A percentile compares a stretch with the other conserved stretches of the same genome.
These are phyloP conservation scores for Chloromyia formosa DNA, from an alignment of 2,888 invertebrate genomes.

Conservation along the genomic window DNA sequence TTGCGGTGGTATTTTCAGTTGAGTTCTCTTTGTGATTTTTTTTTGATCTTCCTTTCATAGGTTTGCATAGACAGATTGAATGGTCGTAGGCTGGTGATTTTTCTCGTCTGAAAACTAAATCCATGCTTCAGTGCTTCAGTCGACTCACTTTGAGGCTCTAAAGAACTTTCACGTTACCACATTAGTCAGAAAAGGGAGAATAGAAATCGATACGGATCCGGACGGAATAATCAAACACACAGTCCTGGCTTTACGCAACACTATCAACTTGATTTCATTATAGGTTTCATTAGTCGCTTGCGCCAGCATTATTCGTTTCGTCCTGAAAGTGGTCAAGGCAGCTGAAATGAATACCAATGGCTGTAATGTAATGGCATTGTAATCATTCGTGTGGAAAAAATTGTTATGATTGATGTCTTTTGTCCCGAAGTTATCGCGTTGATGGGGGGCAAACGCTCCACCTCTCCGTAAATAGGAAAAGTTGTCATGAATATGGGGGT, in stretches of 20 bases:
- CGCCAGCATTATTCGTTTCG: background rate
- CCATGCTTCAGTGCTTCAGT: background rate
- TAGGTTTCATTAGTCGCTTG: background rate
- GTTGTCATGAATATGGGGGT: background rate
- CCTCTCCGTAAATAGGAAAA: background rate
- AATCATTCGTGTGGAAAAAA: slow-evolving; percentile 4
- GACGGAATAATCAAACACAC: background rate
- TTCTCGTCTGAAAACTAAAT: slow-evolving; percentile 20
- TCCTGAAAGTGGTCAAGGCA: background rate
- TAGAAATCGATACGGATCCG: background rate
- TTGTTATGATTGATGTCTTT: slow-evolving; percentile 18
- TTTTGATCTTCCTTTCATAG: background rate
- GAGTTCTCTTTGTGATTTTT: background rate
- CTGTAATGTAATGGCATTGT: background rate
- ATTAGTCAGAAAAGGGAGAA: background rate
- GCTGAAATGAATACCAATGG: background rate
- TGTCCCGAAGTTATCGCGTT: slow-evolving; percentile 19
- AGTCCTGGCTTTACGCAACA: no score
- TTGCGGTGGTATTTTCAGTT: background rate
- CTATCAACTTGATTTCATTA: background rate
- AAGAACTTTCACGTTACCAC: background rate
- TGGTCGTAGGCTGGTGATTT: background rate
- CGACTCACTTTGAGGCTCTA: background rate
- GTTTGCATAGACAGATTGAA: background rate
- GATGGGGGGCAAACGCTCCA: background rate